Base-by-base conservation (phyloP, 2,113 vertebrate genomes). In the Chaenogobius annularis region DNA sequence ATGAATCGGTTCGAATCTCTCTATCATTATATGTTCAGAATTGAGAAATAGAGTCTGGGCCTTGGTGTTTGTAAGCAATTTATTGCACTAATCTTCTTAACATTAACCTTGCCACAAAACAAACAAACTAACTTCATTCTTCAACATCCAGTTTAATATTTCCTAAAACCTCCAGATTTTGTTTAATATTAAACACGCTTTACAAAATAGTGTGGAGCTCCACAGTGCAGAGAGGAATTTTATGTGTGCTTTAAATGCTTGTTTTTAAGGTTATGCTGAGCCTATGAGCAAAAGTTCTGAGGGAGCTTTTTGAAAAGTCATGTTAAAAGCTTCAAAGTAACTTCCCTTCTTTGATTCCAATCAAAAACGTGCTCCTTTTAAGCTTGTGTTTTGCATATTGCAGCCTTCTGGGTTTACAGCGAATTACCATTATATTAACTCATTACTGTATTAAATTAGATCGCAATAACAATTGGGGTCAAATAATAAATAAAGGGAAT, bases 281-380 rank as follows among this genome's bases (percentile, higher is more conserved):
- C 71, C 58, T 44, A 66, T 63, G 26, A 58, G 58, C 64, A 52
- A 55, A 10, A 0, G 12, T 79, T 68, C 3, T 0, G 10, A 61
- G n/a, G 61, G 58, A 56, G 69, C 76, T 88, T 86, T 88, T 80
- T 83, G 75, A 85, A 68, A 20, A 69, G 69, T 11, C n/a, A 13
- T 69, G 73, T 72, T 68, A 58, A 71, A 58, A 66, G 67, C 82
- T 80, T 83, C 82, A 86, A 88, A 85, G 82, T 68, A 22, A 69
- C 76, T 72, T 59, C 35, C 35, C 62, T 37, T 65, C 48, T 62
- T 58, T 76, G 70, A 78, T 77, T 65, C 17, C 67, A 50, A 44
- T 55, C 54, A 63, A 14, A 17, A 72, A 81, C 74, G 31, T 31
- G 70, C 14, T 62, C 64, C 75, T 75, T 70, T 22, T 15, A 3